Conservation (phyloP, 1,140 invertebrate genomes). For the Akabosia matsudoensis region DNA sequence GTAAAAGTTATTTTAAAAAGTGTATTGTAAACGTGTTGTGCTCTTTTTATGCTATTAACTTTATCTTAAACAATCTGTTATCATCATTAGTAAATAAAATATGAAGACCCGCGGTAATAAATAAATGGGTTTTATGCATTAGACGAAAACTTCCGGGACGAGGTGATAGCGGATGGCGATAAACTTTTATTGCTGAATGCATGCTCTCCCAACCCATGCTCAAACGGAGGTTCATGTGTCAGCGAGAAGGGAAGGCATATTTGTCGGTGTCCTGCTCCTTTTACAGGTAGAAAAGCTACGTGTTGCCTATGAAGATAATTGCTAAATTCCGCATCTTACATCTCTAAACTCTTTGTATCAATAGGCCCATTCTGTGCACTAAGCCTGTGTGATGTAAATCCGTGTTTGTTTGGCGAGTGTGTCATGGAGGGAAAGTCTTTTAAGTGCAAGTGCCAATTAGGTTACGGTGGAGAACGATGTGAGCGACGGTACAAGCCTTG, state of each 20-base stretch:
- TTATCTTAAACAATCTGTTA: no score
- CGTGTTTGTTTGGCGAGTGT: constrained; percentile 68
- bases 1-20: no score
- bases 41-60: no score
- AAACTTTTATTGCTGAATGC: constrained; percentile 51
- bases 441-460: constrained; percentile 57
- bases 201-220: constrained; percentile 67
- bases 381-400: constrained; percentile 66
- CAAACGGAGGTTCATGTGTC: constrained; percentile 63
- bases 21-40: no score
- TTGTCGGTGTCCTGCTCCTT: constrained; percentile 64
- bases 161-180: constrained; percentile 40
- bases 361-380: constrained; percentile 66
- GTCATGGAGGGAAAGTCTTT: constrained; percentile 52
- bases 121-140: constrained; percentile 15
- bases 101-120: no score
- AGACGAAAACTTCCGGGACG: constrained; percentile 44
- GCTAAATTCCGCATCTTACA: no score
- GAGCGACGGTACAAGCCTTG: constrained; percentile 64
- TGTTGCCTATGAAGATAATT: background rate
- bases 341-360: no score
- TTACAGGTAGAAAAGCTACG: constrained; percentile 48
- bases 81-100: no score
- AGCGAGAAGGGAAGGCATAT: constrained; percentile 53
- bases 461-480: constrained; percentile 61